Conservation (phyloP, 2,888 invertebrate genomes). For the Timema podura region DNA sequence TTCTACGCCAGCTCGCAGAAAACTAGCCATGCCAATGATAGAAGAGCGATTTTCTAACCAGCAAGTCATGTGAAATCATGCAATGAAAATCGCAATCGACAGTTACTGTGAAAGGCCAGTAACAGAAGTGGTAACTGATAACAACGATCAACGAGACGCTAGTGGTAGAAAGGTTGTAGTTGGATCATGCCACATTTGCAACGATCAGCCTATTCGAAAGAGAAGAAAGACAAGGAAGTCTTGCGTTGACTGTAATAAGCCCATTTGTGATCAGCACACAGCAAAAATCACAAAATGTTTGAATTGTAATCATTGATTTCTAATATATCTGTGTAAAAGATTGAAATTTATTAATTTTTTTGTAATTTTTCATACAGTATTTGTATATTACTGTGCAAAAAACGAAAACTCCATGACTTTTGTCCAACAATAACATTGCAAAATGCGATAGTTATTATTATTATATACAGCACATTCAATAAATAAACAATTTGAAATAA, state of each 20-base stretch:
- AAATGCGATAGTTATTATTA: conserved; percentile 14
- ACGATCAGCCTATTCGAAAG: conserved; percentile 16
- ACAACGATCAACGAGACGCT: neutral
- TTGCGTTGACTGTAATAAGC: conserved; percentile 15
- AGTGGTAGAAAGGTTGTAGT: conserved; percentile 9
- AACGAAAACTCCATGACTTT: conserved; percentile 16
- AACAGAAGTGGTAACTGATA: conserved; percentile 7
- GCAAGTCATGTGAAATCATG: conserved; percentile 3
- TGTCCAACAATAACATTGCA: conserved; percentile 9
- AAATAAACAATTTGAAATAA: conserved; percentile 11
- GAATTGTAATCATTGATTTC: conserved; percentile 15
- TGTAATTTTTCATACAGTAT: conserved; percentile 15
- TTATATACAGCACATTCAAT: neutral
- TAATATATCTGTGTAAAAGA: conserved; percentile 17
- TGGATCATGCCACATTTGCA: conserved; percentile 13
- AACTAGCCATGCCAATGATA: conserved; percentile 16
- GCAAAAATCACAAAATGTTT: conserved; percentile 17
- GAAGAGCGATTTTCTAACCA: conserved; percentile 17
- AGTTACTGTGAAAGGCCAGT: conserved; percentile 10
- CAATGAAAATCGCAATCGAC: neutral
- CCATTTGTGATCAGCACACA: conserved; percentile 15
- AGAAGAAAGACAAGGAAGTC: conserved; percentile 17
- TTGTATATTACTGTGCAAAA: conserved; percentile 17
- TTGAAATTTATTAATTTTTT: conserved; percentile 15
- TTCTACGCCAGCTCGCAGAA: conserved; percentile 14